phyloP scores from a whole-genome alignment of 2,113 vertebrate species.

The Alaudala cheleensis region DNA sequence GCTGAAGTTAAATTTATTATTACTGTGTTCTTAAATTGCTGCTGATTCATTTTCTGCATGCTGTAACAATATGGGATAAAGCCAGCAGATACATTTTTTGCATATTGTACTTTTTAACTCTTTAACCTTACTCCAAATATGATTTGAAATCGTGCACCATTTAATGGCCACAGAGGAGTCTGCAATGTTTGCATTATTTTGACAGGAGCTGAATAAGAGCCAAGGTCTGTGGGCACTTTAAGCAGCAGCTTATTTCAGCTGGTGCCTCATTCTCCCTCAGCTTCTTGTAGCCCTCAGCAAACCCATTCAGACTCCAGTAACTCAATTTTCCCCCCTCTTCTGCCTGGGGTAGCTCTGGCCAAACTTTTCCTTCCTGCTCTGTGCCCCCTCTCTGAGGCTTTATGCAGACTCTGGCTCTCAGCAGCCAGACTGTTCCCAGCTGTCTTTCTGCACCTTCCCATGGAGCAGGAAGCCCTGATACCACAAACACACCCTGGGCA shows the following conservation, averaged over 20 bases:
- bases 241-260: neutral
- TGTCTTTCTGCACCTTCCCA: neutral
- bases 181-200: neutral
- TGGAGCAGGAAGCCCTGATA: neutral
- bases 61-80: neutral
- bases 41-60: slow-evolving; percentile 35
- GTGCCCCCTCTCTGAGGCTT: neutral
- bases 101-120: neutral
- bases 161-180: neutral
- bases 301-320: neutral
- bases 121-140: neutral
- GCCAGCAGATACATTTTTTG: neutral
- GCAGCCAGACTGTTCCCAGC: neutral
- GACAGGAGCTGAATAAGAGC: neutral
- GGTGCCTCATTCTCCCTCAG: neutral
- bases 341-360: neutral
- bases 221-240: neutral
- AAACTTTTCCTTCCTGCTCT: neutral
- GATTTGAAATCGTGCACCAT: neutral
- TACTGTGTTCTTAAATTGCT: slow-evolving; percentile 9
- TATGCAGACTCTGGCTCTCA: neutral
- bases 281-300: neutral
- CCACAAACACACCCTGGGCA: neutral
- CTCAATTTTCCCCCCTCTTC: neutral
- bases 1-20: slow-evolving; percentile 24